Evolutionary conservation across 2,888 invertebrate species (phyloP), one percentile per base, ranked within the genome.

Genomic region (Campoletis raptor): DNA sequence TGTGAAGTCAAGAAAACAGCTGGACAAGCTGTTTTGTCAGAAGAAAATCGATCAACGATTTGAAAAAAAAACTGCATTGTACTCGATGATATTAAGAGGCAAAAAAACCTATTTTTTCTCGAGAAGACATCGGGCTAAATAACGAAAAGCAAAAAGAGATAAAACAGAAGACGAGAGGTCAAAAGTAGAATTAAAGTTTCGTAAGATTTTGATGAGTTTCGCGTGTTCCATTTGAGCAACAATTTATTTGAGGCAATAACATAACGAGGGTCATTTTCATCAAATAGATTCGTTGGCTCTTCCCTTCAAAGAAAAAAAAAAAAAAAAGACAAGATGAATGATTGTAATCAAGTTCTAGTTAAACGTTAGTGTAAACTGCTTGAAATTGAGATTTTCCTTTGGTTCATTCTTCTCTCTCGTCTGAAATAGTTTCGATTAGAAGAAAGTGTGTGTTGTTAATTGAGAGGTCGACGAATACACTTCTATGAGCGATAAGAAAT

Each of bases 401-500:
- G 3, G 45, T 45, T 15, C 45, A 5, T 45, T 57, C 57, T 54
- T 57, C 18, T 6, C 24, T 24, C 57, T 57, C 57, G 57, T 24
- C 12, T 2, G 12, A 4, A 8, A 12, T 24, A 12, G 10, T 12
- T 61, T 30, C 61, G 61, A 1, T 3, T 30, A 6, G 54, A 57
- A 57, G n/a, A 77, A 79, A 74, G 45, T 18, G 70, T 81, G 67
- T 81, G n/a, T 85, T 67, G 37, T 66, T 81, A 73, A 42, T 77
- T 45, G 77, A 81, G 24, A 57, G 73, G 77, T 72, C 64, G 30
- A 7, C 12, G 52, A 67, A 81, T 81, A 81, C 77, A 66, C 61
- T 40, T 48, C 52, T 45, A 24, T 18, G 73, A 81, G 42, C 77
- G 85, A 85, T 81, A 85, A 85, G 73, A 77, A 81, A 81, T 85